Evolutionary conservation across 2,113 vertebrate species (phyloP).

Genomic region (Paracanthobrama guichenoti): DNA sequence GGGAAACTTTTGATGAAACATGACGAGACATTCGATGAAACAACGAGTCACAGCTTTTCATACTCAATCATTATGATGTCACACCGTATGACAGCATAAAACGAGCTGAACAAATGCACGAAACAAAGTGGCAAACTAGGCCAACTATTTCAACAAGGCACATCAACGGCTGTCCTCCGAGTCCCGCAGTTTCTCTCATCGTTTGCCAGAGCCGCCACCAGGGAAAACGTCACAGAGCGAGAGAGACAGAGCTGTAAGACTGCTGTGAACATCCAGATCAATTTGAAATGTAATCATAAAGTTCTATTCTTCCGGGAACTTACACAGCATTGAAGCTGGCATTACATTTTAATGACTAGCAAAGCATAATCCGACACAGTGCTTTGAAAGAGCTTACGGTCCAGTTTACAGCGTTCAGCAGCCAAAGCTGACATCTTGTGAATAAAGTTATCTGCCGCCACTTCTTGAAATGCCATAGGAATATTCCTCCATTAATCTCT

Average conservation of each 20-base stretch:
- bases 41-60: not conserved
- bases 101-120: not conserved
- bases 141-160: conserved; percentile 10
- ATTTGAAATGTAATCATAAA: conserved; percentile 55
- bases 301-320: conserved; percentile 53
- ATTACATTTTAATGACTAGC: conserved; percentile 58
- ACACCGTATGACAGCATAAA: not conserved
- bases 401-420: conserved; percentile 49
- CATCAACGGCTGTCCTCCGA: conserved; percentile 7
- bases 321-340: conserved; percentile 38
- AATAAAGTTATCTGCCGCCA: conserved; percentile 47
- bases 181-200: conserved; percentile 6
- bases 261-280: conserved; percentile 41
- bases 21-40: not conserved
- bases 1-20: not conserved
- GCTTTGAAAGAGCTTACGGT: conserved; percentile 50
- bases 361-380: conserved; percentile 53
- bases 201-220: conserved; percentile 31
- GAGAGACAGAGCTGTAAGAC: conserved; percentile 28
- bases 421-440: conserved; percentile 42
- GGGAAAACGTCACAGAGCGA: not conserved
- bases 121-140: conserved; percentile 20
- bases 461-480: conserved; percentile 42
- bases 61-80: conserved; percentile 26
- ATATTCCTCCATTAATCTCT: conserved; percentile 50